Conservation (phyloP, 2,113 vertebrate species). For the Anolis sagrei region DNA sequence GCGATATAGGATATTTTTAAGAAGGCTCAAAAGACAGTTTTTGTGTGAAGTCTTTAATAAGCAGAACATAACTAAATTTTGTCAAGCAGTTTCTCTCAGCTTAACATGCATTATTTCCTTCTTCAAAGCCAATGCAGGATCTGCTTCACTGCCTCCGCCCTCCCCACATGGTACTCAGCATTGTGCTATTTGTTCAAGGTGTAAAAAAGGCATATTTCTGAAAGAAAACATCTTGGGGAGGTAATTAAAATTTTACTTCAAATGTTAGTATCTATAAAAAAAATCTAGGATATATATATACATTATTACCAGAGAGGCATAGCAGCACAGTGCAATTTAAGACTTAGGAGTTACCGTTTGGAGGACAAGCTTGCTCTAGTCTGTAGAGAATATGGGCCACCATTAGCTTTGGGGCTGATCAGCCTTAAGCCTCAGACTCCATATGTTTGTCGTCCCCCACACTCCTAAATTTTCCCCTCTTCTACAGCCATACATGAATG, state of each 20-base stretch:
- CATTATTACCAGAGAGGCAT: conserved; percentile 68
- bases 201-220: conserved; percentile 73
- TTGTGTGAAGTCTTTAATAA: conserved; percentile 75
- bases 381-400: conserved; percentile 64
- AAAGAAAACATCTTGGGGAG: conserved; percentile 62
- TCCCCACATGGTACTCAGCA: conserved; percentile 54
- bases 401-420: conserved; percentile 63
- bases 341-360: conserved; percentile 64
- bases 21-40: background rate
- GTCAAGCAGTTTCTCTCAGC: conserved; percentile 60
- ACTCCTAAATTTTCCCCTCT: background rate
- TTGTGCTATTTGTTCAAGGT: conserved; percentile 63
- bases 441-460: conserved; percentile 31
- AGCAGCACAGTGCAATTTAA: conserved; percentile 72
- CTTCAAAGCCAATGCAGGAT: conserved; percentile 61
- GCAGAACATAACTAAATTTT: conserved; percentile 68
- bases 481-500: conserved; percentile 24
- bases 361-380: conserved; percentile 45
- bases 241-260: conserved; percentile 71
- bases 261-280: conserved; percentile 75
- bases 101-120: conserved; percentile 70
- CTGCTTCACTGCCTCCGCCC: conserved; percentile 32
- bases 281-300: conserved; percentile 66
- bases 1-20: background rate
- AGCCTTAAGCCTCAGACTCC: conserved; percentile 69